These are phyloP conservation scores for Megalurothrips usitatus DNA, from an alignment of 2,888 invertebrate species.

Conservation along the genomic window DNA sequence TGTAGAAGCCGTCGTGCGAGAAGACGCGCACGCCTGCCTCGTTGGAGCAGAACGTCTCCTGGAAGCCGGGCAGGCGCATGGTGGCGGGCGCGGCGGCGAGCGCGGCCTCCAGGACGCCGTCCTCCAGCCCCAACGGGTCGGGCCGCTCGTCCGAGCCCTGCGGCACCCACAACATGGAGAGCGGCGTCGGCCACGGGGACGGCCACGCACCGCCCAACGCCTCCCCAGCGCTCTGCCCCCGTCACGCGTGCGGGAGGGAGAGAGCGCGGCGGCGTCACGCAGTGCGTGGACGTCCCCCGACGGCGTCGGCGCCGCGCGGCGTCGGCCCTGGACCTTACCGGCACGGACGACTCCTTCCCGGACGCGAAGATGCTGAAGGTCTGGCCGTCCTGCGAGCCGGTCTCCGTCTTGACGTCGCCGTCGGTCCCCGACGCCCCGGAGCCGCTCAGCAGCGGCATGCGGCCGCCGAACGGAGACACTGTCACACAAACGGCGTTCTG, in stretches of 20 bases:
- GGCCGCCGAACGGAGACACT: conserved; percentile 16
- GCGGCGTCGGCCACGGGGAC: no score
- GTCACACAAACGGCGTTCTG: not conserved
- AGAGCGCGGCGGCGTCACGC: no score
- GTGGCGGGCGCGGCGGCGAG: not conserved
- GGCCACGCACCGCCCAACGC: no score
- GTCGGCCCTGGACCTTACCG: no score
- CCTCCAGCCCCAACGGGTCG: not conserved
- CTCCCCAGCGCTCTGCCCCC: no score
- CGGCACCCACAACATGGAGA: not conserved
- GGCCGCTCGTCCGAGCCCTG: not conserved
- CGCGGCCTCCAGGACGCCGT: not conserved
- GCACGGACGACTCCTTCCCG: no score
- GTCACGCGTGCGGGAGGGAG: no score
- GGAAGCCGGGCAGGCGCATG: conserved; percentile 9
- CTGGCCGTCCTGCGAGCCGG: not conserved
- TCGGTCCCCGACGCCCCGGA: not conserved
- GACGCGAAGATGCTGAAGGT: not conserved
- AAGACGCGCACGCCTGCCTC: not conserved
- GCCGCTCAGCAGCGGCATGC: not conserved
- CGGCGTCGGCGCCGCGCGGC: no score
- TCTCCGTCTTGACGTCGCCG: not conserved
- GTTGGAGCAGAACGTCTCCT: conserved; percentile 24
- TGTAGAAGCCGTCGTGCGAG: not conserved
- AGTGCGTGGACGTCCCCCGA: no score